Conservation (phyloP, 2,888 invertebrate species). For the Tetragonula carbonaria region DNA sequence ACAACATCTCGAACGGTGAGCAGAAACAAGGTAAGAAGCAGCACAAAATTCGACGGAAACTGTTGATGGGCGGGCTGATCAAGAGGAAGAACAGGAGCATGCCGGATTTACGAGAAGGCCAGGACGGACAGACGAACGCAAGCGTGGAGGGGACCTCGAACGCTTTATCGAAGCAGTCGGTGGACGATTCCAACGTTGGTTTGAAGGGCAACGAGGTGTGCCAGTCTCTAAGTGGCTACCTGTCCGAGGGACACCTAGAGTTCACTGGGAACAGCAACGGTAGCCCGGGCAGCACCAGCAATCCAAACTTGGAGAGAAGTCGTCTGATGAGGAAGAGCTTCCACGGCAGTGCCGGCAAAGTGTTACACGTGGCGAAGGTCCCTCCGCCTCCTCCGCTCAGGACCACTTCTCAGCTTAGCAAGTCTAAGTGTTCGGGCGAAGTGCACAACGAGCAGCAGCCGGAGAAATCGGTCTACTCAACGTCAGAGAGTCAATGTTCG, state of each 20-base stretch:
- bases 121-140: slow-evolving; percentile 85
- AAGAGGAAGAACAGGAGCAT: slow-evolving; percentile 95
- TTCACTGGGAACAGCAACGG: slow-evolving; percentile 85
- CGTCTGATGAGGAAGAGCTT: slow-evolving; percentile 95
- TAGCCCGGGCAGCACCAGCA: slow-evolving; percentile 86
- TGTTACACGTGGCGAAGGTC: slow-evolving; percentile 92
- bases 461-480: slow-evolving; percentile 72
- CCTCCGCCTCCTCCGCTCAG: slow-evolving; percentile 93
- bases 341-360: slow-evolving; percentile 93
- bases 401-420: slow-evolving; percentile 93
- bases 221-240: slow-evolving; percentile 90
- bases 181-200: slow-evolving; percentile 92
- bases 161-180: slow-evolving; percentile 82
- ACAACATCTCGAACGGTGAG: slow-evolving; percentile 82
- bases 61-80: slow-evolving; percentile 95
- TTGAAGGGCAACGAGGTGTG: slow-evolving; percentile 87
- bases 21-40: slow-evolving; percentile 93
- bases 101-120: slow-evolving; percentile 95
- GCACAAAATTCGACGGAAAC: slow-evolving; percentile 94
- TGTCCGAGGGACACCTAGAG: slow-evolving; percentile 95
- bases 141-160: slow-evolving; percentile 78
- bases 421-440: slow-evolving; percentile 87
- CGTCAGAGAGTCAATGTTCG: slow-evolving; percentile 66
- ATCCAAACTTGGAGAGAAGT: slow-evolving; percentile 93
- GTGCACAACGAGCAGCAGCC: slow-evolving; percentile 83